phyloP scores from a whole-genome alignment of 2,888 invertebrate species.

The Abscondita cerata region DNA sequence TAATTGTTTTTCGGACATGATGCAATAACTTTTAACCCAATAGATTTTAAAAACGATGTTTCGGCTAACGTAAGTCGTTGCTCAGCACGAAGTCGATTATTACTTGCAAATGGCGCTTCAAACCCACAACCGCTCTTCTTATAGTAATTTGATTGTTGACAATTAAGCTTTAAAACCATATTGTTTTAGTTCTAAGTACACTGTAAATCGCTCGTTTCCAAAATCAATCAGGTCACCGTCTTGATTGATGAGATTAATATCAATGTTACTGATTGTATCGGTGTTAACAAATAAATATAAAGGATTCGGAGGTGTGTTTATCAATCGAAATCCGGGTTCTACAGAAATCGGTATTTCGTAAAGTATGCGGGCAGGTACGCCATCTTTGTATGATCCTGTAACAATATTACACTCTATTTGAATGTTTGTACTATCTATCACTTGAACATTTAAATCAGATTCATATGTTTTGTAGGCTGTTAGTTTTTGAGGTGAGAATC shows the following conservation, averaged over 20 bases:
- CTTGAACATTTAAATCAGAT: slow-evolving; percentile 48
- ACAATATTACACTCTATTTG: slow-evolving; percentile 46
- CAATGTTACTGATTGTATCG: slow-evolving; percentile 40
- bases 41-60: slow-evolving; percentile 2
- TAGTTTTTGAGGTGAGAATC: slow-evolving; percentile 35
- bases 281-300: slow-evolving; percentile 48
- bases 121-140: not conserved
- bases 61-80: not conserved
- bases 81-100: no score
- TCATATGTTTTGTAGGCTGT: slow-evolving; percentile 33
- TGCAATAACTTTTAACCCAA: not conserved
- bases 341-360: slow-evolving; percentile 49
- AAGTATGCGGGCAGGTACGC: slow-evolving; percentile 43
- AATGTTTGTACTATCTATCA: slow-evolving; percentile 44
- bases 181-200: slow-evolving; percentile 25
- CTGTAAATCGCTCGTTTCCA: slow-evolving; percentile 44
- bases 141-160: not conserved
- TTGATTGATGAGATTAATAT: slow-evolving; percentile 46
- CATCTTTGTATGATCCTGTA: slow-evolving; percentile 45
- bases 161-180: not conserved
- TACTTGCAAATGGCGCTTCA: slow-evolving; percentile 39
- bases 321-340: slow-evolving; percentile 50
- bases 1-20: not conserved
- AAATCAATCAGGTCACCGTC: slow-evolving; percentile 47
- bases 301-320: slow-evolving; percentile 47